A percentile compares a stretch with the other conserved stretches of the same genome.
Evolutionary conservation across 1,140 invertebrate genomes (phyloP).

Genomic region (Hermetia illucens): DNA sequence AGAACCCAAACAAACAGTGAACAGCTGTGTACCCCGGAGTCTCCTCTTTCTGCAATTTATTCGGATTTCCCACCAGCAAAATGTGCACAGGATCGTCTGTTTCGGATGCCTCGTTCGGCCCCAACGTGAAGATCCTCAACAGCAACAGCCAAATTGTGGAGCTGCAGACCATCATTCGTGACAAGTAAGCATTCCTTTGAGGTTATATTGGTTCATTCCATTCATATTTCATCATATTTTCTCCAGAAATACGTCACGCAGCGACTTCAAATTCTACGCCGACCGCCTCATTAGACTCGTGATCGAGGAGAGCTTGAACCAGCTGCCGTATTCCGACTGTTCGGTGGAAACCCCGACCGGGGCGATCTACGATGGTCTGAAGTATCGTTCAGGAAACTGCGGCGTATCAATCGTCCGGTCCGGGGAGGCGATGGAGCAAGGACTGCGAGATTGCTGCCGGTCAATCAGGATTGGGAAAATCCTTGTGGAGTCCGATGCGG

Average conservation of each 20-base stretch:
- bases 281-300: slow-evolving; percentile 89
- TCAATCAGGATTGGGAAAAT: slow-evolving; percentile 98
- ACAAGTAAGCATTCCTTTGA: slow-evolving; percentile 51
- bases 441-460: slow-evolving; percentile 89
- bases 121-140: slow-evolving; percentile 66
- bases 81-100: too few relatives aligned
- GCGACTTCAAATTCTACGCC: slow-evolving; percentile 97
- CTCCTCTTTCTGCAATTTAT: too few relatives aligned
- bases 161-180: slow-evolving; percentile 86
- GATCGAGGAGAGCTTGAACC: slow-evolving; percentile 96
- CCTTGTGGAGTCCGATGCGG: slow-evolving; percentile 89
- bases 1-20: too few relatives aligned
- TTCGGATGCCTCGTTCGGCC: too few relatives aligned
- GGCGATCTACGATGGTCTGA: slow-evolving; percentile 77
- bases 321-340: slow-evolving; percentile 82
- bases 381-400: slow-evolving; percentile 92
- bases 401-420: slow-evolving; percentile 93
- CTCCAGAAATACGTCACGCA: slow-evolving; percentile 72
- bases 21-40: too few relatives aligned
- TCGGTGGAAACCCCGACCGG: slow-evolving; percentile 86
- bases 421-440: slow-evolving; percentile 98
- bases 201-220: slow-evolving; percentile 2
- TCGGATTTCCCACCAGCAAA: too few relatives aligned
- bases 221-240: slow-evolving; percentile 22
- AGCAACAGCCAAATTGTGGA: slow-evolving; percentile 83